Percentiles rank a stretch among this genome's conserved stretches.
Evolutionary conservation across 2,113 vertebrate genomes (phyloP).

Genomic region (Garra rufa): DNA sequence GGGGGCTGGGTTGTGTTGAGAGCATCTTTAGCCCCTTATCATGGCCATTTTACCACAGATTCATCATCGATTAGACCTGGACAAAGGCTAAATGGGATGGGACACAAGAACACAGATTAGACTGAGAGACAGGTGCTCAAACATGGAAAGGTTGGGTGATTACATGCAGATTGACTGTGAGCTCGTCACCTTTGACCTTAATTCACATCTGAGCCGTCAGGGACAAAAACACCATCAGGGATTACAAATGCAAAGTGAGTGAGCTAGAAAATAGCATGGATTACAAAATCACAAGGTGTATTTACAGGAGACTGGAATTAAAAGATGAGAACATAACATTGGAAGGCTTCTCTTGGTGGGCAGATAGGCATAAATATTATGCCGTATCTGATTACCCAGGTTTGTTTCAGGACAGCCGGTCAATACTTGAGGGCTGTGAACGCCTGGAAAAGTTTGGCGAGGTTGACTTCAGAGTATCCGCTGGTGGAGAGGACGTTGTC

Average conservation of each 20-base stretch:
- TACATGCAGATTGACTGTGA: conserved; percentile 26
- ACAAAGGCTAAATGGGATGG: conserved; percentile 43
- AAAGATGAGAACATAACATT: neutral
- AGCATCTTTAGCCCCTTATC: conserved; percentile 60
- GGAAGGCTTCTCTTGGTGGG: neutral
- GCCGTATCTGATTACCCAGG: neutral
- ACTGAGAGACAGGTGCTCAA: conserved; percentile 49
- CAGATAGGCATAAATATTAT: conserved; percentile 35
- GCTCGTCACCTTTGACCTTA: conserved; percentile 39
- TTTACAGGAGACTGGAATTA: conserved; percentile 26
- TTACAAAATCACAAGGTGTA: conserved; percentile 43
- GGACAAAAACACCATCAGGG: neutral
- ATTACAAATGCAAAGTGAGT: conserved; percentile 12
- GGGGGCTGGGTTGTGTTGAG: conserved; percentile 51
- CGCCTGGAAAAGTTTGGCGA: conserved; percentile 88
- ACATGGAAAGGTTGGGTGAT: conserved; percentile 39
- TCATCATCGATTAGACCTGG: conserved; percentile 60
- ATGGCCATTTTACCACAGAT: conserved; percentile 52
- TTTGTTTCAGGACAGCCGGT: neutral
- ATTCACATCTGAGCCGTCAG: neutral
- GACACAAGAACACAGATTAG: conserved; percentile 46
- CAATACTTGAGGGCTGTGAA: conserved; percentile 76
- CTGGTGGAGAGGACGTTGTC: conserved; percentile 86
- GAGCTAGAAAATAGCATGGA: conserved; percentile 17
- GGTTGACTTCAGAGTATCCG: conserved; percentile 92